These are phyloP conservation scores for Antigone vipio DNA, from an alignment of 2,113 vertebrate species.

Conservation along the genomic window DNA sequence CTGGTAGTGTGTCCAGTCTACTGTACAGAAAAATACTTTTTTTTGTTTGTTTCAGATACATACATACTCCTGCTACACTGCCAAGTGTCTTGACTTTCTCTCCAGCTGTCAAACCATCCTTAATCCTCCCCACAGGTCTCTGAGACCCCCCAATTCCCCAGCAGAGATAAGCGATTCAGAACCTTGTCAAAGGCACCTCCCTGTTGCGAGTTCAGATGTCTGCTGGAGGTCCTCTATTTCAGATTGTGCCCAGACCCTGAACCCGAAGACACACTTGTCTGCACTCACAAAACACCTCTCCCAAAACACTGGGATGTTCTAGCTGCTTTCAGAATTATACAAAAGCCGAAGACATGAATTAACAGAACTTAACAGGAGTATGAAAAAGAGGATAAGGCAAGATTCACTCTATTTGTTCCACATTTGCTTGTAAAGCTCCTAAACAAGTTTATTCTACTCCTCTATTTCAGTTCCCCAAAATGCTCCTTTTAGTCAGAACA, in stretches of 20 bases:
- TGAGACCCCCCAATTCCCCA: neutral
- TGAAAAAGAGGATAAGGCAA: neutral
- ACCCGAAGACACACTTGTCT: neutral
- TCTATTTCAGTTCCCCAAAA: neutral
- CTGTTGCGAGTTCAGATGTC: neutral
- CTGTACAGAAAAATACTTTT: neutral
- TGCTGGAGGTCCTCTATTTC: neutral
- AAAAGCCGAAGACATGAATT: neutral
- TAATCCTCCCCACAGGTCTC: neutral
- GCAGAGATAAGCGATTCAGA: constrained; percentile 2
- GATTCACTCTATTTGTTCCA: neutral
- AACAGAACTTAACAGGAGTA: neutral
- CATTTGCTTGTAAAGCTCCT: neutral
- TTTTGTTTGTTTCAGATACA: neutral
- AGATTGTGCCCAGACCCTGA: neutral
- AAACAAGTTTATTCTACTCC: neutral
- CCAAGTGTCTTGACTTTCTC: neutral
- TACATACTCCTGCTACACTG: neutral
- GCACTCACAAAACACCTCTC: neutral
- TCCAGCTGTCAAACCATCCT: neutral
- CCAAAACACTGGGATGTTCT: neutral
- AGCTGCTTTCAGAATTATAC: neutral
- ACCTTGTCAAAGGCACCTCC: neutral
- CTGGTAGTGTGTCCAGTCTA: neutral
- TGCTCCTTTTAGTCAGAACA: neutral